phyloP scores from a whole-genome alignment of 2,797 vertebrate genomes.

The Percopsis omiscomaycus region DNA sequence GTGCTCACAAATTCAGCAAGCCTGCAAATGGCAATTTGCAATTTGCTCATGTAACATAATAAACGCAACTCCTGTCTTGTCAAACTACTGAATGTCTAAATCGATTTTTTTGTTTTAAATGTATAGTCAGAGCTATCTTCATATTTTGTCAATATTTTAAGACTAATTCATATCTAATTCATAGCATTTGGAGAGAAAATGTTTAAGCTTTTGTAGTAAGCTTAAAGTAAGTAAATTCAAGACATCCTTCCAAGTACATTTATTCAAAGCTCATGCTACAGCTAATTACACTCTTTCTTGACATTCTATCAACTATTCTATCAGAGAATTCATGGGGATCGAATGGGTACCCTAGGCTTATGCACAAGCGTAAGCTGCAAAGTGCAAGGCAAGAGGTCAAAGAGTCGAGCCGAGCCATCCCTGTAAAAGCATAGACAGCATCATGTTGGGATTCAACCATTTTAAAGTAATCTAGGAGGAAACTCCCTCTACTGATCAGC shows the following conservation, averaged over 20 bases:
- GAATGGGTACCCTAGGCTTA: background rate
- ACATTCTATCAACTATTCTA: background rate
- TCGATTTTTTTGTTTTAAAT: background rate
- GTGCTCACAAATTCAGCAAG: background rate
- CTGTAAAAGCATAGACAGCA: slow-evolving; percentile 54
- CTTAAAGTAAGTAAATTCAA: too few relatives aligned
- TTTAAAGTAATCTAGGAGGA: slow-evolving; percentile 35
- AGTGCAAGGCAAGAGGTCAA: slow-evolving; percentile 27
- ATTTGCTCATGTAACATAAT: background rate
- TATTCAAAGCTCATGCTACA: too few relatives aligned
- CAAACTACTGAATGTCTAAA: background rate
- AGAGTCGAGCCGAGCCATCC: slow-evolving; percentile 38
- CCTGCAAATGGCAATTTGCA: background rate
- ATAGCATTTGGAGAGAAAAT: too few relatives aligned
- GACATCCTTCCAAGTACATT: too few relatives aligned
- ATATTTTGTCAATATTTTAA: too few relatives aligned
- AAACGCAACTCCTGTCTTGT: background rate
- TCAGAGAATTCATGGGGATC: slow-evolving; percentile 14
- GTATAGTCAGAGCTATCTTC: too few relatives aligned
- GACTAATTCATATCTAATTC: too few relatives aligned
- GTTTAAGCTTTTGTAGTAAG: too few relatives aligned
- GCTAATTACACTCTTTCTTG: too few relatives aligned
- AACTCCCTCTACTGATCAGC: slow-evolving; percentile 28
- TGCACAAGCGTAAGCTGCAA: slow-evolving; percentile 17
- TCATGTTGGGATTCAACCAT: slow-evolving; percentile 51